A percentile compares a stretch with the other conserved stretches of the same genome.
Conservation (phyloP, 2,797 vertebrate species). For the Phrynocephalus vlangalii region DNA sequence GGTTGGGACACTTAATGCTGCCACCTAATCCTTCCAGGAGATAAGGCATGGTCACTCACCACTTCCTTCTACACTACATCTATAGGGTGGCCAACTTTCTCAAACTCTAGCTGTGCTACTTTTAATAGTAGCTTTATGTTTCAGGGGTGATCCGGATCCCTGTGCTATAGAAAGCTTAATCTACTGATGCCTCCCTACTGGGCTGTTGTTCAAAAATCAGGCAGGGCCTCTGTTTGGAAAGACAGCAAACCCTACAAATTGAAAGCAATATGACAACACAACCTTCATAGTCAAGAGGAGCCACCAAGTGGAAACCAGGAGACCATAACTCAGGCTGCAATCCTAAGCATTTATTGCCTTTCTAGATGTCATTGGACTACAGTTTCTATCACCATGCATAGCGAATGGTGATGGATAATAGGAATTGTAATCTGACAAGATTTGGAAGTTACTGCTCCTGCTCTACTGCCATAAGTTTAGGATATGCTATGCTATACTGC, state of each 20-base stretch:
- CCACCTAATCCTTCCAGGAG: not conserved
- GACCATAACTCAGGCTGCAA: not conserved
- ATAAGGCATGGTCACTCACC: not conserved
- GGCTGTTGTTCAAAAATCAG: not conserved
- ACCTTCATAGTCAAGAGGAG: not conserved
- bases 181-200: not conserved
- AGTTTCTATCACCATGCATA: too few species aligned
- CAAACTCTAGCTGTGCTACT: not conserved
- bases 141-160: not conserved
- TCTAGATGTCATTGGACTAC: too few species aligned
- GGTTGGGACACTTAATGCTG: not conserved
- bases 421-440: too few species aligned
- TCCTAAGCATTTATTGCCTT: not conserved
- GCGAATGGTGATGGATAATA: too few species aligned
- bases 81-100: not conserved
- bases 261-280: not conserved
- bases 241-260: not conserved
- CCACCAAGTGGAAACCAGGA: too few species aligned
- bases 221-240: not conserved
- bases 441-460: too few species aligned
- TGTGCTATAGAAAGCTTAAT: not conserved
- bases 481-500: too few species aligned
- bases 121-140: not conserved
- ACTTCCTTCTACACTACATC: not conserved
- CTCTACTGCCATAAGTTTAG: too few species aligned